Evolutionary conservation across 2,888 invertebrate genomes (phyloP), one percentile per base, ranked within the genome.

Genomic region (Kryphioiulus occultus): DNA sequence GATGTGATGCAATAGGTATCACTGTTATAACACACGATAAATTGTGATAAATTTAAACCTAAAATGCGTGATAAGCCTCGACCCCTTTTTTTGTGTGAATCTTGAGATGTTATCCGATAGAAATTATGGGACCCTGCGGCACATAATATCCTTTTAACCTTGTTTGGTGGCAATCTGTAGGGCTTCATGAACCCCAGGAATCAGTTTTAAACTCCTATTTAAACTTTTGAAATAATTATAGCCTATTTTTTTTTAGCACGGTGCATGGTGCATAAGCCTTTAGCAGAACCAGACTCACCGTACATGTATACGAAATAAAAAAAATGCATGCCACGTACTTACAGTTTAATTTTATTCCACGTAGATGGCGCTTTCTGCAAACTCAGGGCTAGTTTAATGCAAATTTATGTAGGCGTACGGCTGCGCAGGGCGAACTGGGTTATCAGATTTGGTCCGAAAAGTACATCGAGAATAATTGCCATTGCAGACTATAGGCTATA

Each of bases 341-440:
- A 78, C 78, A 30, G 78, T 78, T 78, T 78, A 78, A 78, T 78
- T 78, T 78, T 30, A 78, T 78, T 78, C 78, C 78, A 15, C 30
- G 78, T 32, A 78, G 78, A 78, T 78, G 78, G 78, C 78, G 78
- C 78, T 78, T 26, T 30, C 26, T 78, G 78, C 78, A 30, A 78
- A 78, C 78, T 78, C 30, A 17, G 78, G 78, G 15, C 30, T 30
- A 30, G 30, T 78, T 78, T 78, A 78, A 78, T 78, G 78, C 30
- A 78, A 78, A 78, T 78, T 78, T 78, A 78, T 30, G 78, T 17
- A 78, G 78, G 78, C 26, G 78, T 78, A 26, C 78, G 9, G 26
- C 15, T 78, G 78, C 78, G 15, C 9, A 17, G 78, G 78, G 78
- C 78, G 78, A 78, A 4, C 30, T 30, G 4, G 30, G 30, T 78